A percentile compares a stretch with the other conserved stretches of the same genome.
These are phyloP conservation scores for Euplagia quadripunctaria DNA, from an alignment of 2,888 invertebrate species.

Conservation along the genomic window DNA sequence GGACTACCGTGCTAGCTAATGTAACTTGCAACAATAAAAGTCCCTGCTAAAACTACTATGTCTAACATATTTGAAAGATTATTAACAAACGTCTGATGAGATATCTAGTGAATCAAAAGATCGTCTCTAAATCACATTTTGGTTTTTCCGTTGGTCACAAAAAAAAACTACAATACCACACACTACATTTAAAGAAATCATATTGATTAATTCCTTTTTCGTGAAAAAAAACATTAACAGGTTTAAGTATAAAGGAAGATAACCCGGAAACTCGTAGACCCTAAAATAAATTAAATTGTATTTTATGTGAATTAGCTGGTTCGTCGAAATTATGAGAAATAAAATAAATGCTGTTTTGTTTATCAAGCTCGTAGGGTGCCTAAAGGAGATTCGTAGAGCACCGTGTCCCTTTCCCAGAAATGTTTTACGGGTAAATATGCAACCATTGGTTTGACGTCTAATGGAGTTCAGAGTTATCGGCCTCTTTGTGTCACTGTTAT, in stretches of 20 bases:
- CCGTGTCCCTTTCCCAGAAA: constrained; percentile 24
- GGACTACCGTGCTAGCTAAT: too few relatives aligned
- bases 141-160: too few relatives aligned
- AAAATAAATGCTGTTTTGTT: constrained; percentile 19
- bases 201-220: neutral
- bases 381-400: constrained; percentile 24
- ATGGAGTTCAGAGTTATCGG: neutral
- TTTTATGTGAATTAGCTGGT: neutral
- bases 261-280: neutral
- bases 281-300: neutral
- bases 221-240: neutral
- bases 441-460: neutral
- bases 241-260: neutral
- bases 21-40: too few relatives aligned
- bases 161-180: too few relatives aligned
- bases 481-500: neutral
- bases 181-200: neutral
- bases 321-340: neutral
- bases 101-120: too few relatives aligned
- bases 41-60: too few relatives aligned
- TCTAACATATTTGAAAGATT: too few relatives aligned
- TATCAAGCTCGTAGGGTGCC: constrained; percentile 20
- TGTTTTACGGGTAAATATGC: constrained; percentile 18
- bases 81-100: too few relatives aligned
- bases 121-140: too few relatives aligned